Evolutionary conservation across 2,888 invertebrate species (phyloP), one percentile per base, ranked within the genome.

Genomic region (Ochropacha duplaris): DNA sequence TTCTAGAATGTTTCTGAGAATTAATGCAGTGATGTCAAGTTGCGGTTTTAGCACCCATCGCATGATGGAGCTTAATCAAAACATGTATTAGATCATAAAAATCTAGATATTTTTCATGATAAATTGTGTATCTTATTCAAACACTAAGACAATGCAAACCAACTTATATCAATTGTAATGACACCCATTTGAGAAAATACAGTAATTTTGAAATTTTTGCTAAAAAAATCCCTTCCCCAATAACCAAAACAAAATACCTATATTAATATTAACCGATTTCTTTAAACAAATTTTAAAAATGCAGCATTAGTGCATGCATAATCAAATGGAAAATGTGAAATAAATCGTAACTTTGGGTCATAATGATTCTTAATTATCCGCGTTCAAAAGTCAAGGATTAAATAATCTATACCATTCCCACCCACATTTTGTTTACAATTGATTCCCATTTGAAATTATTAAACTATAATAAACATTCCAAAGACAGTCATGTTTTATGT

Each of bases 1-100:
- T 86, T 86, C 84, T 83, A 82, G 79, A 83, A 78, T 64, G 65
- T 57, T 65, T 68, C 67, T 51, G 51, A 51, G 28, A 52, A 11
- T 19, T 14, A 44, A 31, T 22, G 19, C 11, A 19, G 34, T 12
- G 16, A 56, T 19, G 16, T 58, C 31, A 62, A 26, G 31, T 34
- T 31, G 28, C 31, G 22, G 11, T 31, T 31, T 12, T 9, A 44
- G 44, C 44, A 44, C 44, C 19, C 19, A 19, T 19, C 16, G 39
- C 19, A 19, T 44, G 19, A 44, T 44, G 16, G n/a, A 44, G 39
- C 39, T 44, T 44, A 44, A 19, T 44, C n/a, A 44, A 16, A 44
- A 19, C 16, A 44, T 44, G 8, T 0, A 19, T 19, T 19, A 44
- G n/a, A 44, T 6, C 19, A 44, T 8, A 44, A 9, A 44, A 19